Conservation (phyloP, 2,888 invertebrate species). For the Diloba caeruleocephala region DNA sequence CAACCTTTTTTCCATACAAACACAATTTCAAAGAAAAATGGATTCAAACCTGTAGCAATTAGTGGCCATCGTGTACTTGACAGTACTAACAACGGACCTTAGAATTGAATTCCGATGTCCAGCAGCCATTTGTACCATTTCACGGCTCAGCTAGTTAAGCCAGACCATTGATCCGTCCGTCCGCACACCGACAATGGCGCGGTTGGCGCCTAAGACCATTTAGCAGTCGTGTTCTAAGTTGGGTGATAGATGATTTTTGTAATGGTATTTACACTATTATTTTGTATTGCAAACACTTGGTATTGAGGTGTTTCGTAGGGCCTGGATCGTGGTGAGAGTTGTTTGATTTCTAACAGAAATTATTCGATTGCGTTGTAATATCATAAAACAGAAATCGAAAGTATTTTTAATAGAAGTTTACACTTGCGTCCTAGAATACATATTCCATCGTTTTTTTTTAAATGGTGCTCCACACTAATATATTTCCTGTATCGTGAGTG, state of each 20-base stretch:
- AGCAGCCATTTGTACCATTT: constrained; percentile 78
- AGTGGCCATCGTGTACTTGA: constrained; percentile 48
- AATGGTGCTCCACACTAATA: too few relatives aligned
- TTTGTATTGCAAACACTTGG: constrained; percentile 43
- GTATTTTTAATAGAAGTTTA: too few relatives aligned
- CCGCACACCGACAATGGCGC: constrained; percentile 73
- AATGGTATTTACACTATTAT: constrained; percentile 50
- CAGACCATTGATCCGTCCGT: constrained; percentile 82
- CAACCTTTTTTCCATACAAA: constrained; percentile 3
- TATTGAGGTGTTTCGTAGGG: constrained; percentile 12
- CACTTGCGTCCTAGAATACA: too few relatives aligned
- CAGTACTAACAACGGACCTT: constrained; percentile 52
- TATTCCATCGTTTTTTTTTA: too few relatives aligned
- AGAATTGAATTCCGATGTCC: constrained; percentile 57
- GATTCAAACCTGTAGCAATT: constrained; percentile 41
- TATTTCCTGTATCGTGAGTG: too few relatives aligned
- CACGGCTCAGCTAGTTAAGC: constrained; percentile 80
- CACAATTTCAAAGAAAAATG: constrained; percentile 41
- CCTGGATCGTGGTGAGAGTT: not conserved
- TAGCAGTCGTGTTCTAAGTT: constrained; percentile 48
- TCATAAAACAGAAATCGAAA: too few relatives aligned
- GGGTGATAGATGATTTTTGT: constrained; percentile 66
- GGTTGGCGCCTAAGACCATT: constrained; percentile 60
- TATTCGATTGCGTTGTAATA: not conserved
- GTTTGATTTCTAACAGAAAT: not conserved